Evolutionary conservation across 2,113 vertebrate genomes (phyloP).

Genomic region (Thryonomys swinderianus): DNA sequence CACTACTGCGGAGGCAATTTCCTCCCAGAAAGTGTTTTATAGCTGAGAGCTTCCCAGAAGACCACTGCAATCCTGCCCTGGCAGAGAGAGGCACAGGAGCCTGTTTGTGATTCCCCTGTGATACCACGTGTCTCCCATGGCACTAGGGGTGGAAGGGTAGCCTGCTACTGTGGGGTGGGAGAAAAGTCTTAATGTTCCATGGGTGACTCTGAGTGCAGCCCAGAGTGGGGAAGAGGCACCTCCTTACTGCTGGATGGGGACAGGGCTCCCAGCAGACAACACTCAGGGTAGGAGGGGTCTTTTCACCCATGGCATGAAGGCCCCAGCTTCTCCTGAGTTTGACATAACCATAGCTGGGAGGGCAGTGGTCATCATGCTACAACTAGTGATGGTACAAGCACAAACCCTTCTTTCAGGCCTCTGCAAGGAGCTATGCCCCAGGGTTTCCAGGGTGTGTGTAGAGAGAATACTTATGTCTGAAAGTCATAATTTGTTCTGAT

Average conservation of each 20-base stretch:
- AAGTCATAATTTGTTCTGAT: not conserved
- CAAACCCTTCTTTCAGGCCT: not conserved
- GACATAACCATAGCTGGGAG: not conserved
- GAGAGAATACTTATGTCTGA: not conserved
- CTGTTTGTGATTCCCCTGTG: not conserved
- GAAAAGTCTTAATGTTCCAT: rapidly evolving
- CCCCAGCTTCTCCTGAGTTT: not conserved
- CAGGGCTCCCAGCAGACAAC: not conserved
- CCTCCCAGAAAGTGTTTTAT: not conserved
- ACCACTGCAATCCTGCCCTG: not conserved
- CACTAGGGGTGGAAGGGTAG: no score
- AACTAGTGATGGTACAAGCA: not conserved
- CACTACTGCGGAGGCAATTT: not conserved
- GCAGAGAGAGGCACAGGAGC: not conserved
- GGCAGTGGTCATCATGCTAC: not conserved
- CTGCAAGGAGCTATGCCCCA: not conserved
- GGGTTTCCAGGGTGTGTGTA: not conserved
- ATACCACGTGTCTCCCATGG: not conserved
- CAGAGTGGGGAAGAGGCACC: not conserved
- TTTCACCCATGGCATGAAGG: not conserved
- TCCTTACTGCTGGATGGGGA: not conserved
- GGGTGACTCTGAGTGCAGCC: not conserved
- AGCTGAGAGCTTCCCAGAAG: not conserved
- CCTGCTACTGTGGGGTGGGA: not conserved
- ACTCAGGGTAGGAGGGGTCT: not conserved